Evolutionary conservation across 1,140 invertebrate species (phyloP).

Genomic region (Tetramorium parvispinum): DNA sequence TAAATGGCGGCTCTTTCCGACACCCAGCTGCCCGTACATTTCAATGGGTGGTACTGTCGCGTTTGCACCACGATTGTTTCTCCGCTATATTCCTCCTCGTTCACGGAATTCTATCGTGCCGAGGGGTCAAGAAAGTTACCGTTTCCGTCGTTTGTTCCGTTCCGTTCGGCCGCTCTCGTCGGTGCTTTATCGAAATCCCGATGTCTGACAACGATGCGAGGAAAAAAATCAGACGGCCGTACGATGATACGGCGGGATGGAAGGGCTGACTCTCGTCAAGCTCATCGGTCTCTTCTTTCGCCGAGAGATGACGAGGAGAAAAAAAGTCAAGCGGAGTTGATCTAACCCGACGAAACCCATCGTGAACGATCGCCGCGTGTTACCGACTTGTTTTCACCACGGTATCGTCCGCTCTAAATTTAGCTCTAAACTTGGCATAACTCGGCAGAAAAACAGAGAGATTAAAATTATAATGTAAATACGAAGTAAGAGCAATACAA

Average conservation of each 20-base stretch:
- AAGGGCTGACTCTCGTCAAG: slow-evolving; percentile 68
- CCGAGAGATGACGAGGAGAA: slow-evolving; percentile 28
- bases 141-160: slow-evolving; percentile 38
- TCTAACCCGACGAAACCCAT: slow-evolving; percentile 36
- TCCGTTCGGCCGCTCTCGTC: not conserved
- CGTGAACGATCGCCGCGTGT: slow-evolving; percentile 24
- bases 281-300: slow-evolving; percentile 31
- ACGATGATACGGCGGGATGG: slow-evolving; percentile 46
- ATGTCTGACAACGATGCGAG: slow-evolving; percentile 50
- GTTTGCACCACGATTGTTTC: slow-evolving; percentile 39
- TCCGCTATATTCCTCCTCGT: slow-evolving; percentile 23
- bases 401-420: not conserved
- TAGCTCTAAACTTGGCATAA: slow-evolving; percentile 5
- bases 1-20: slow-evolving; percentile 33
- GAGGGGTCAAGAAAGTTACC: slow-evolving; percentile 36
- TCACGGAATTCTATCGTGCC: slow-evolving; percentile 11
- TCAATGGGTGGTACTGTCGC: slow-evolving; percentile 62
- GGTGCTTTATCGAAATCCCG: slow-evolving; percentile 42
- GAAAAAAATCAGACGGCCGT: slow-evolving; percentile 37
- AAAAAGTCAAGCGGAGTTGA: slow-evolving; percentile 16
- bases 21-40: slow-evolving; percentile 1
- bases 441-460: not conserved
- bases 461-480: not conserved
- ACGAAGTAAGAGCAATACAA: not conserved
- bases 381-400: slow-evolving; percentile 8